Conservation (phyloP, 2,797 vertebrate genomes). For the Capromys pilorides region DNA sequence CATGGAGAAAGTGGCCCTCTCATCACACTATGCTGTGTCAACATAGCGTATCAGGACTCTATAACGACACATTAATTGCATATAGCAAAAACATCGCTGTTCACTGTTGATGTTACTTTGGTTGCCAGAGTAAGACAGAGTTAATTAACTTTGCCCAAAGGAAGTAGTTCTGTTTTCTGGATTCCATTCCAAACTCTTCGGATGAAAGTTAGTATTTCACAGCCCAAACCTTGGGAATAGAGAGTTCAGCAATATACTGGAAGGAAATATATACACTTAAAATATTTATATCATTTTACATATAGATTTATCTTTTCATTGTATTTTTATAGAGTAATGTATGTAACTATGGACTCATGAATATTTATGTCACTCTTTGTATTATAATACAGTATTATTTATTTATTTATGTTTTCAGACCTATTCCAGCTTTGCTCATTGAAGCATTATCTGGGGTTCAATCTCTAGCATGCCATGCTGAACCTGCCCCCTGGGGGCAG, state of each 20-base stretch:
- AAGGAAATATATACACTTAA: background rate
- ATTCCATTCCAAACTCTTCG: background rate
- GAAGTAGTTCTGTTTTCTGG: background rate
- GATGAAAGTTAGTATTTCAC: background rate
- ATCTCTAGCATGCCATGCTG: no score
- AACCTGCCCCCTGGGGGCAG: no score
- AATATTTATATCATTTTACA: background rate
- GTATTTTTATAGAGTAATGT: background rate
- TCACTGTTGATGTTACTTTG: background rate
- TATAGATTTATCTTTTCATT: background rate
- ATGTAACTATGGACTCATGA: background rate
- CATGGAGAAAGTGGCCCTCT: background rate
- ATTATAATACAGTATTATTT: background rate
- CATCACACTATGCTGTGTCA: background rate
- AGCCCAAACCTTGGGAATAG: background rate
- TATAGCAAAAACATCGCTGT: background rate
- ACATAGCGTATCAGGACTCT: background rate
- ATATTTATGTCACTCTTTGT: background rate
- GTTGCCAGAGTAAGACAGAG: rapidly evolving
- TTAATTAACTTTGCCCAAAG: background rate
- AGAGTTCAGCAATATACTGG: background rate
- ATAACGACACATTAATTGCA: background rate
- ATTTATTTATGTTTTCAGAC: background rate
- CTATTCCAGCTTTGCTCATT: background rate
- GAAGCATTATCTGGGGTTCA: background rate